phyloP scores from a whole-genome alignment of 2,113 vertebrate species.

The Zapornia atra region DNA sequence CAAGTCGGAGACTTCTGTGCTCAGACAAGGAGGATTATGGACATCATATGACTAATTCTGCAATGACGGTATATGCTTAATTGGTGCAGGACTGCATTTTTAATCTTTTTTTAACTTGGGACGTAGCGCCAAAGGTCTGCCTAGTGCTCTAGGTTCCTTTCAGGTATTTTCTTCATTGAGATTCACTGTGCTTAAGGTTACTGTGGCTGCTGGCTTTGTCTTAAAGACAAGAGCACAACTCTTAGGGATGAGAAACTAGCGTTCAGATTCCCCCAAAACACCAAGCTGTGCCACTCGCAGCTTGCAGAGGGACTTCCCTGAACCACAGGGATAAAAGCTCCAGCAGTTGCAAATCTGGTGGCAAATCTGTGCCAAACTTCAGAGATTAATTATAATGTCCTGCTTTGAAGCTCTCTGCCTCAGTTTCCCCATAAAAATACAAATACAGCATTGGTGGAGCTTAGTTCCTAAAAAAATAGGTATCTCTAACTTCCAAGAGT shows the following conservation, averaged over 20 bases:
- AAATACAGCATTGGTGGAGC: background rate
- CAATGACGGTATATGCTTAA: background rate
- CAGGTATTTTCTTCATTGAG: background rate
- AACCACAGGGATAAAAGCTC: background rate
- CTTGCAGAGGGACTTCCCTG: background rate
- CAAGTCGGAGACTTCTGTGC: background rate
- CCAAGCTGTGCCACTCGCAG: background rate
- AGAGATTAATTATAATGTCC: background rate
- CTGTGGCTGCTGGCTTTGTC: background rate
- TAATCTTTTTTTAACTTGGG: background rate
- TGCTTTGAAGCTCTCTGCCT: background rate
- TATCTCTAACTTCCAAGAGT: background rate
- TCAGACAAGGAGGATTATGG: background rate
- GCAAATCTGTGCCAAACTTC: accelerated
- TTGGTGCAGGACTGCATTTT: background rate
- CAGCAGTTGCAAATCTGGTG: background rate
- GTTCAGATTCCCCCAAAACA: background rate
- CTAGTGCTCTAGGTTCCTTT: background rate
- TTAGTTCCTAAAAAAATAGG: background rate
- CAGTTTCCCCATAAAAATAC: background rate
- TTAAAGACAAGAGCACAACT: background rate
- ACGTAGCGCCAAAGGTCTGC: background rate
- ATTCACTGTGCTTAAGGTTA: background rate
- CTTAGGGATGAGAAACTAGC: background rate
- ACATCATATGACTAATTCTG: conserved; percentile 4